A percentile compares a stretch with the other conserved stretches of the same genome.
phyloP scores from a whole-genome alignment of 2,113 vertebrate genomes.

The Cathartes aura region DNA sequence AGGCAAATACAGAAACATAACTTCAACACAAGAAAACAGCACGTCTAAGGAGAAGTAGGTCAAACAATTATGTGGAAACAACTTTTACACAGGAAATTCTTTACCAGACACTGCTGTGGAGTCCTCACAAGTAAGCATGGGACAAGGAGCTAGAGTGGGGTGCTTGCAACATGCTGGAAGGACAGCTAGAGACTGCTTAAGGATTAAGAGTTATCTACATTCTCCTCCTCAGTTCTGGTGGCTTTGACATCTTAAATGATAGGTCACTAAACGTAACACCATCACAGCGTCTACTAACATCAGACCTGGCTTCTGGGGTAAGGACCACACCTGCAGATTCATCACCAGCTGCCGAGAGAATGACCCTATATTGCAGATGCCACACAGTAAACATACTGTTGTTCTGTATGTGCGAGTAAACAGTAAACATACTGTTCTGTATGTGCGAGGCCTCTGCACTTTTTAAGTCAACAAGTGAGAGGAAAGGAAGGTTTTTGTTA shows the following conservation, averaged over 20 bases:
- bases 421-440: too few species aligned
- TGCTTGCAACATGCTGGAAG: fast-evolving
- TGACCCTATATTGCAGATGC: fast-evolving
- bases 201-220: neutral
- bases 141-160: too few species aligned
- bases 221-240: neutral
- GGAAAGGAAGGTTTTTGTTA: neutral
- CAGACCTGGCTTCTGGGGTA: neutral
- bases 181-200: neutral
- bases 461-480: neutral
- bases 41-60: neutral
- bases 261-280: neutral
- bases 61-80: neutral
- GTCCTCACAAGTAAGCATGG: neutral
- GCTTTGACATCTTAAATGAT: neutral
- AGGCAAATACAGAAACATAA: neutral
- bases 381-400: fast-evolving
- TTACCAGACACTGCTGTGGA: neutral
- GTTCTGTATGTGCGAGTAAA: fast-evolving
- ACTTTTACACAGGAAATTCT: neutral
- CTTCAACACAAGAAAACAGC: neutral
- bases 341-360: neutral
- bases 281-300: fast-evolving
- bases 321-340: neutral
- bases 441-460: fast-evolving